A percentile compares a stretch with the other conserved stretches of the same genome.
phyloP scores from a whole-genome alignment of 2,113 vertebrate species.

The Oenanthe melanoleuca region DNA sequence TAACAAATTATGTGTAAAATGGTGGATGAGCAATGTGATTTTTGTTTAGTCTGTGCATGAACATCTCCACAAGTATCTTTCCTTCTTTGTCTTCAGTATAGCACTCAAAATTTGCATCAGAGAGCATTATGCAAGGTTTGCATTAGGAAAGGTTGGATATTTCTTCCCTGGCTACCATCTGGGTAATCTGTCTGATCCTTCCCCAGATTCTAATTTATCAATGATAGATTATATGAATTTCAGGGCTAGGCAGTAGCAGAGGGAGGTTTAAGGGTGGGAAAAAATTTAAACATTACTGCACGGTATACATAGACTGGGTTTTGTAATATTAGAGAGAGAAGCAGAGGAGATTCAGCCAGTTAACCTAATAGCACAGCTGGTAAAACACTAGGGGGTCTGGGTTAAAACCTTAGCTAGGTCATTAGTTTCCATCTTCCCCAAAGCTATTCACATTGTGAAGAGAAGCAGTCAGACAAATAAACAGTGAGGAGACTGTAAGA shows the following conservation, averaged over 20 bases:
- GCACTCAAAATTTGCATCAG: constrained; percentile 21
- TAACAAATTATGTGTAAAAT: not conserved
- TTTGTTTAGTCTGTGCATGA: not conserved
- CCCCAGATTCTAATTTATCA: constrained; percentile 62
- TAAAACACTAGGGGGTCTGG: constrained; percentile 55
- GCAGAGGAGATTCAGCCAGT: constrained; percentile 50
- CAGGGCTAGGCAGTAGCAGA: constrained; percentile 44
- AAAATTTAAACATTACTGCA: constrained; percentile 38
- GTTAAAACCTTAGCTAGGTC: constrained; percentile 66
- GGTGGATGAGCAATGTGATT: not conserved
- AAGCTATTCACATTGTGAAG: constrained; percentile 64
- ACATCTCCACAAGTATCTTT: not conserved
- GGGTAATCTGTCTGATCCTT: constrained; percentile 61
- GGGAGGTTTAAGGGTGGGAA: constrained; percentile 24
- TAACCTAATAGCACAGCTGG: constrained; percentile 75
- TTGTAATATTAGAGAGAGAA: constrained; percentile 17
- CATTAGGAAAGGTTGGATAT: constrained; percentile 20
- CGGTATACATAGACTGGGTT: not conserved
- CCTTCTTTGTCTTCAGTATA: not conserved
- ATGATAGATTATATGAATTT: constrained; percentile 64
- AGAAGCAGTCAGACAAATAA: constrained; percentile 66
- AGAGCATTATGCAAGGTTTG: constrained; percentile 25
- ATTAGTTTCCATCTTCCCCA: constrained; percentile 74
- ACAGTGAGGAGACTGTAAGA: constrained; percentile 37
- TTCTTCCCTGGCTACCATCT: constrained; percentile 49